A percentile compares a stretch with the other conserved stretches of the same genome.
Evolutionary conservation across 2,888 invertebrate species (phyloP).

Genomic region (Eulithis testata): DNA sequence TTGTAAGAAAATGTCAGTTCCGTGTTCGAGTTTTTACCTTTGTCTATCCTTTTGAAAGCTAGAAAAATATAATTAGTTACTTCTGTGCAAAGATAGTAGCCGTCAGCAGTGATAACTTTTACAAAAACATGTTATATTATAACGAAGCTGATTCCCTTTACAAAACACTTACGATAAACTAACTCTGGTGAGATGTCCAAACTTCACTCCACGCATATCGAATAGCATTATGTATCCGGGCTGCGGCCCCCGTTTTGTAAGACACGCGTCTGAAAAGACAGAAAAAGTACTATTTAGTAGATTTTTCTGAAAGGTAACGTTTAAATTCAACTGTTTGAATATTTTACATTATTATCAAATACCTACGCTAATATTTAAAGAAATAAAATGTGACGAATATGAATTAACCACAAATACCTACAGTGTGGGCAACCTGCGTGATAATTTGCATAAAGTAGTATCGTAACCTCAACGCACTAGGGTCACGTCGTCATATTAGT

Average conservation of each 20-base stretch:
- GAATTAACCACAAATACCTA: too few relatives aligned
- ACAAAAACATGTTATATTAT: too few relatives aligned
- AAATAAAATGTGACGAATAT: too few relatives aligned
- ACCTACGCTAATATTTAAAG: too few relatives aligned
- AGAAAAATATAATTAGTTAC: conserved; percentile 45
- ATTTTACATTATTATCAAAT: background rate
- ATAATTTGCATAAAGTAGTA: too few relatives aligned
- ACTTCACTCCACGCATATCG: conserved; percentile 87
- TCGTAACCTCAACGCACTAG: too few relatives aligned
- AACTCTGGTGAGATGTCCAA: conserved; percentile 85
- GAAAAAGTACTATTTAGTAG: conserved; percentile 30
- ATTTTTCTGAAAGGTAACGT: too few relatives aligned
- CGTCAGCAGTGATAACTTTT: too few relatives aligned
- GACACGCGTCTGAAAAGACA: conserved; percentile 79
- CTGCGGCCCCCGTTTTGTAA: conserved; percentile 84
- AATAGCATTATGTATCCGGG: conserved; percentile 87
- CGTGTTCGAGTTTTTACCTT: conserved; percentile 63
- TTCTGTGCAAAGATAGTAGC: conserved; percentile 2
- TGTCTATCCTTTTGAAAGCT: conserved; percentile 82
- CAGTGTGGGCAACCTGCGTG: too few relatives aligned
- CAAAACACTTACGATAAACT: conserved; percentile 78
- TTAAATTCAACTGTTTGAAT: background rate
- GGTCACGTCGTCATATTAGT: too few relatives aligned
- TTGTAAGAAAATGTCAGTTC: conserved; percentile 2
- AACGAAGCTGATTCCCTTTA: too few relatives aligned